Evolutionary conservation across 2,113 vertebrate genomes (phyloP), one percentile per base, ranked within the genome.

Genomic region (Misgurnus anguillicaudatus): DNA sequence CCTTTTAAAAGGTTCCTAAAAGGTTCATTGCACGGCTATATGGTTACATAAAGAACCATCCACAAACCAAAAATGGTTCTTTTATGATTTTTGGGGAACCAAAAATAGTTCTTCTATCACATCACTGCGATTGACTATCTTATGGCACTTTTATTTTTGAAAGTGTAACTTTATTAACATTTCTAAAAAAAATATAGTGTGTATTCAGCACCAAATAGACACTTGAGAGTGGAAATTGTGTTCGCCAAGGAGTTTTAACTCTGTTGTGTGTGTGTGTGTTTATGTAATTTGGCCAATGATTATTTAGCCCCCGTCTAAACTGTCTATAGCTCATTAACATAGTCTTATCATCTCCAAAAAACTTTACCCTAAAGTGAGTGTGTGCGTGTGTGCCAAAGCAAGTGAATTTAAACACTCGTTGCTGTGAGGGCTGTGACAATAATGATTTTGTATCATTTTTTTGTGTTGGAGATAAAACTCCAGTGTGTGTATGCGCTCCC

Each of bases 401-500:
- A 75, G 55, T 72, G 57, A 9, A 74, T 74, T 58, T 51, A 38
- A 73, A 73, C 70, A 11, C 38, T 73, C 57, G 58, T 42, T 61
- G 71, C 71, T 74, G 41, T 51, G 57, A 62, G 66, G 58, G 39
- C 48, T 65, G 75, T 24, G 48, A 67, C 75, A 57, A 63, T 63
- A 45, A 77, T 53, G 63, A 45, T 67, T 41, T 58, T 68, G 53
- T 58, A 14, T 60, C 10, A 61, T 4, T 42, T 62, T 60, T 61
- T 62, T 47, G 13, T 62, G 58, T 75, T 36, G 16, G 58, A 61
- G 21, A 61, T 4, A 61, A 74, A 74, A 78, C 31, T 57, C 65
- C 55, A 70, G 77, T 82, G 71, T 81, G 80, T 85, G 55, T 74
- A 74, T 79, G 78, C 78, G 47, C 62, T 48, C 75, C 63, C 17